A percentile compares a stretch with the other conserved stretches of the same genome.
These are phyloP conservation scores for Percopsis transmontana DNA, from an alignment of 2,113 vertebrate species.

Conservation along the genomic window DNA sequence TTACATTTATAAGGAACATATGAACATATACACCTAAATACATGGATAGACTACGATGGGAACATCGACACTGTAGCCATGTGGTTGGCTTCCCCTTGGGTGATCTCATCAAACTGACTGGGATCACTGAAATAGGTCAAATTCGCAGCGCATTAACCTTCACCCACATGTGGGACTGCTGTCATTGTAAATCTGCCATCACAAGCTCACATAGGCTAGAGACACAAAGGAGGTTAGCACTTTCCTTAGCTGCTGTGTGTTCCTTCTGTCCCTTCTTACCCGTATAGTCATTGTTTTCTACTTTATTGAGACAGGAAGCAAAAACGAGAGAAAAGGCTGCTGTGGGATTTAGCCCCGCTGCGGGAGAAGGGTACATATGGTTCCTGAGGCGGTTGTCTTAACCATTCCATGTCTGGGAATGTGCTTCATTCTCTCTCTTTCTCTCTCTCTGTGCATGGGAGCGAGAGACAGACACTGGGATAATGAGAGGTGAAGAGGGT, in stretches of 20 bases:
- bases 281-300: no score
- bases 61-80: constrained; percentile 20
- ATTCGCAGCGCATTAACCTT: constrained; percentile 62
- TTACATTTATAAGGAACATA: neutral
- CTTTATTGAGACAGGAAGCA: no score
- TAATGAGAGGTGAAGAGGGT: neutral
- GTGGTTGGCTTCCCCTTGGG: constrained; percentile 11
- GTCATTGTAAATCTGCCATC: constrained; percentile 41
- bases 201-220: constrained; percentile 11
- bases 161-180: constrained; percentile 41
- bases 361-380: neutral
- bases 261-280: no score
- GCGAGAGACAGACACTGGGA: neutral
- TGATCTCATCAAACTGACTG: constrained; percentile 23
- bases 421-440: neutral
- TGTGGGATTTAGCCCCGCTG: neutral
- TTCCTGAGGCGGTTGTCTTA: neutral
- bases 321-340: neutral
- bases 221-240: constrained; percentile 13
- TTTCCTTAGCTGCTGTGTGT: no score
- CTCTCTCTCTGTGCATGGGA: neutral
- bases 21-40: neutral
- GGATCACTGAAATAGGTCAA: constrained; percentile 58
- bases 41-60: neutral
- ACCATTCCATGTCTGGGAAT: constrained; percentile 2